These are phyloP conservation scores for Belgica antarctica DNA, from an alignment of 2,888 invertebrate species.

Conservation along the genomic window DNA sequence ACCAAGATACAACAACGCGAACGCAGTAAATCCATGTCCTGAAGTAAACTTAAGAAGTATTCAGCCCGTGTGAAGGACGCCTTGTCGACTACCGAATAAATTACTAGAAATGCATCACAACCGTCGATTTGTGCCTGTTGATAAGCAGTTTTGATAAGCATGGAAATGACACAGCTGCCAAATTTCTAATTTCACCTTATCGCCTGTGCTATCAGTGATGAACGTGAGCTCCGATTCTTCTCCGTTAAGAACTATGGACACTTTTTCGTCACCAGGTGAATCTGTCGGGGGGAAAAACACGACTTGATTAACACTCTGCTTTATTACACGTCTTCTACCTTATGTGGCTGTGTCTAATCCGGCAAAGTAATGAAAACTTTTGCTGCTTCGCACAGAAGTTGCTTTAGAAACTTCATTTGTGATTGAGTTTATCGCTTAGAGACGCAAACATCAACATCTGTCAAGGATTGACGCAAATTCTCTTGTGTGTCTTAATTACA, in stretches of 20 bases:
- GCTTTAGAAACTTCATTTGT: too few relatives aligned
- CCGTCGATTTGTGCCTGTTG: conserved; percentile 74
- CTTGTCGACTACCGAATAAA: conserved; percentile 90
- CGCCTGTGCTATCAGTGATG: conserved; percentile 58
- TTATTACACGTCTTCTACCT: neutral
- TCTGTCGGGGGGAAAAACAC: too few relatives aligned
- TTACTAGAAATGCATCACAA: conserved; percentile 79
- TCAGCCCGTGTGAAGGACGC: conserved; percentile 82
- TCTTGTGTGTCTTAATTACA: too few relatives aligned
- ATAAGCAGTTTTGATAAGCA: conserved; percentile 41
- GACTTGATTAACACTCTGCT: neutral
- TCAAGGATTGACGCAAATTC: too few relatives aligned
- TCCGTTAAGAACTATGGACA: conserved; percentile 88
- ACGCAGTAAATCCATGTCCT: conserved; percentile 75
- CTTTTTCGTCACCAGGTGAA: conserved; percentile 62
- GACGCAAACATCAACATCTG: too few relatives aligned
- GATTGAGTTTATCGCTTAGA: too few relatives aligned
- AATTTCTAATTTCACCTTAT: conserved; percentile 53
- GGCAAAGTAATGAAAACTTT: too few relatives aligned
- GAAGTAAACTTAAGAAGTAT: conserved; percentile 71
- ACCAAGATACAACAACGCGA: conserved; percentile 80
- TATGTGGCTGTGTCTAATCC: too few relatives aligned
- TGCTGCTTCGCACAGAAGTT: too few relatives aligned
- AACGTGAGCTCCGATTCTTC: conserved; percentile 91
- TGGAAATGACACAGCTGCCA: too few relatives aligned